A percentile compares a stretch with the other conserved stretches of the same genome.
These are phyloP conservation scores for Corythoichthys haematopterus DNA, from an alignment of 2,113 vertebrate species.

Conservation along the genomic window DNA sequence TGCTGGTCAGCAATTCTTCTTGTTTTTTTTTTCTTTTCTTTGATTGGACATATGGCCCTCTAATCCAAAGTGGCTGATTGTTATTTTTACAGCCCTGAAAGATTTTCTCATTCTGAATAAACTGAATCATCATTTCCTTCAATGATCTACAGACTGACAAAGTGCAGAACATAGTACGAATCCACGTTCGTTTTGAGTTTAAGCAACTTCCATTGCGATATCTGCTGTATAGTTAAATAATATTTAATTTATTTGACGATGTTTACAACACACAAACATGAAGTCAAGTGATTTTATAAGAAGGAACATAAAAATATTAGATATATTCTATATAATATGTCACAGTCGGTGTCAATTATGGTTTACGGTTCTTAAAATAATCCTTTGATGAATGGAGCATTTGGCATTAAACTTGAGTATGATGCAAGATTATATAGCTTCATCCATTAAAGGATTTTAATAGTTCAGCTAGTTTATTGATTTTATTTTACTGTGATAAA, in stretches of 20 bases:
- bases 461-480: slow-evolving; percentile 72
- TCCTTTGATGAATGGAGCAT: slow-evolving; percentile 43
- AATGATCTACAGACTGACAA: slow-evolving; percentile 39
- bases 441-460: slow-evolving; percentile 77
- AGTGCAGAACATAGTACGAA: slow-evolving; percentile 10
- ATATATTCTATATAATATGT: slow-evolving; percentile 16
- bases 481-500: slow-evolving; percentile 76
- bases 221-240: neutral
- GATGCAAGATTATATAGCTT: slow-evolving; percentile 72
- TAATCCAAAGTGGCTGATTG: slow-evolving; percentile 65
- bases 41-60: slow-evolving; percentile 58
- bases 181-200: slow-evolving; percentile 10
- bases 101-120: slow-evolving; percentile 57
- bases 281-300: neutral
- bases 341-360: slow-evolving; percentile 56
- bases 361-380: slow-evolving; percentile 52
- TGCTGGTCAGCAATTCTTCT: slow-evolving; percentile 54
- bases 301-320: neutral
- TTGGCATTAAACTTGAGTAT: slow-evolving; percentile 62
- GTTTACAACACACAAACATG: slow-evolving; percentile 8
- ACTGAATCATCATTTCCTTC: slow-evolving; percentile 54
- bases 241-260: neutral
- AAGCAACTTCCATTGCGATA: slow-evolving; percentile 11
- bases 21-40: slow-evolving; percentile 45
- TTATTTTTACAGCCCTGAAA: slow-evolving; percentile 65